Conservation (phyloP, 2,888 invertebrate genomes). For the Eutolmus rufibarbis region DNA sequence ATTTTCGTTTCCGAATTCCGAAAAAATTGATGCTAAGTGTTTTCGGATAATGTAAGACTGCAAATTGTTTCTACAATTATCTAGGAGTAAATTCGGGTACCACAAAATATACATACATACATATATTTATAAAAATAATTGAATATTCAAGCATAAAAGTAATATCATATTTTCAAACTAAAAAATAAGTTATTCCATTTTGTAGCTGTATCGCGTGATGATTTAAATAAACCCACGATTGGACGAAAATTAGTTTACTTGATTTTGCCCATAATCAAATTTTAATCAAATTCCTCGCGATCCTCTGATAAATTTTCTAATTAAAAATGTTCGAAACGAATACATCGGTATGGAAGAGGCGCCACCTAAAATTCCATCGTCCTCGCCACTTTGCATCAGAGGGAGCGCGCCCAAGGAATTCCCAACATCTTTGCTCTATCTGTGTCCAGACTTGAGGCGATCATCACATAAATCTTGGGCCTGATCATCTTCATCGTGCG, state of each 20-base stretch:
- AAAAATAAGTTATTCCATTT: not conserved
- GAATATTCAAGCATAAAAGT: not conserved
- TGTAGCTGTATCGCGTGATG: not conserved
- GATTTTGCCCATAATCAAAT: not conserved
- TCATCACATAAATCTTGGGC: slow-evolving; percentile 38
- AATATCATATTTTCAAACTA: not conserved
- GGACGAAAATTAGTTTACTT: not conserved
- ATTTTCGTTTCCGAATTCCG: too few relatives aligned
- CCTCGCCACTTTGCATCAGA: slow-evolving; percentile 28
- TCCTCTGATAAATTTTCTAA: slow-evolving; percentile 11
- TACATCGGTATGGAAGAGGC: slow-evolving; percentile 59
- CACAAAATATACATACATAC: too few relatives aligned
- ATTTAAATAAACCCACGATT: not conserved
- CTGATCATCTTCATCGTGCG: slow-evolving; percentile 5
- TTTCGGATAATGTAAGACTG: too few relatives aligned
- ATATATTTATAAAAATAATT: not conserved
- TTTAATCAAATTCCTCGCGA: slow-evolving; percentile 15
- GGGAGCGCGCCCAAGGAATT: not conserved
- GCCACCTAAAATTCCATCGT: slow-evolving; percentile 59
- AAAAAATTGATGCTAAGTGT: too few relatives aligned
- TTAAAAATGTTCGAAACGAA: slow-evolving; percentile 50
- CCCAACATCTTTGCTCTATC: slow-evolving; percentile 14
- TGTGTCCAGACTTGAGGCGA: not conserved
- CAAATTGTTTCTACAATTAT: too few relatives aligned
- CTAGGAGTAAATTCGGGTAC: too few relatives aligned